Base-by-base conservation (phyloP, 2,888 invertebrate genomes). In the Ophion ellenae region DNA sequence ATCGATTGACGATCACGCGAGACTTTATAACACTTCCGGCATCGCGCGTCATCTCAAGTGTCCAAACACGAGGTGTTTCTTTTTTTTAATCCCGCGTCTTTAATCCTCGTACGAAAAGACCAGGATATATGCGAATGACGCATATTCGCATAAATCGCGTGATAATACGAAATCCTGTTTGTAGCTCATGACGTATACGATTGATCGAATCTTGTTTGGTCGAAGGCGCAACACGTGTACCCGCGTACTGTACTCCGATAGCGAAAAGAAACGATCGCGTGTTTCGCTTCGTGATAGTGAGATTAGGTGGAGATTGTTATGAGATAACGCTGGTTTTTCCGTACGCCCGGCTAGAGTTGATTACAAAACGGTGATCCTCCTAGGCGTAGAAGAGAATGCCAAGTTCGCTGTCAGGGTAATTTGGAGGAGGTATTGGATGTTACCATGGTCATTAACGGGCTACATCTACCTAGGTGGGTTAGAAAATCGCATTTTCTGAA, bases 131-230 rank as follows among this genome's bases (percentile, higher is more conserved):
- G 10, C 10, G 24, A 63, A 63, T 63, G 63, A 63, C 63, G 63
- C 28, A 11, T 28, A 28, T 28, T 11, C 20, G 20, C 63, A 63
- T 63, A 63, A 63, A 63, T 63, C 24, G 20, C 11, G 20, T 63
- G 63, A 63, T 63, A 63, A 63, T 63, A 63, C 28, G 4, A 63
- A 63, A 24, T 63, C 63, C 63, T 63, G 63, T 63, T 28, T 28
- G 53, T 17, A 63, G 24, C 28, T 28, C 24, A 11, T 63, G 11
- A 63, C 53, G 53, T 17, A 17, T 53, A 53, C 53, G 17, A 53
- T 53, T 53, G 53, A 53, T 53, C 53, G 17, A 14, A 53, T 53
- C 53, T 53, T 53, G 14, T 53, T 40, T 53, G 53, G 17, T 53
- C 17, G 14, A 40, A 40, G 7, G 40, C 40, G 53, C 53, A 53